Conservation (phyloP, 2,888 invertebrate species). For the Myopa testacea region DNA sequence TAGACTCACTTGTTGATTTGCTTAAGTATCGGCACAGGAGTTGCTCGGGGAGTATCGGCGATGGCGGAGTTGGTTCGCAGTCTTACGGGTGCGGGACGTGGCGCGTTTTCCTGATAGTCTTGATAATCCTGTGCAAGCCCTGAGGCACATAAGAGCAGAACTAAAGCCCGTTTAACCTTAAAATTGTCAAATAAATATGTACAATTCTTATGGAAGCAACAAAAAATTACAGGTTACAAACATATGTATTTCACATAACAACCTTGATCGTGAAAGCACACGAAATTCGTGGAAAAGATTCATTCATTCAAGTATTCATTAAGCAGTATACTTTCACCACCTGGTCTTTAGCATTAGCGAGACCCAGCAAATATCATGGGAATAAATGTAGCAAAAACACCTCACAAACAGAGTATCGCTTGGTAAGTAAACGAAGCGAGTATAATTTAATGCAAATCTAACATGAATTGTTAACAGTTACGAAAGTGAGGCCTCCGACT, state of each 20-base stretch:
- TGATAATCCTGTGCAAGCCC: conserved; percentile 66
- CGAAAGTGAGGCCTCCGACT: not conserved
- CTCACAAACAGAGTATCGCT: not conserved
- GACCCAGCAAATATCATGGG: not conserved
- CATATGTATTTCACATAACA: conserved; percentile 17
- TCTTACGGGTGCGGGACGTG: conserved; percentile 62
- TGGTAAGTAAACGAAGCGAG: not conserved
- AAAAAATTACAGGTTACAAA: too few species aligned
- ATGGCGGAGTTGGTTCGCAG: conserved; percentile 57
- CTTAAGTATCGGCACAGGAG: conserved; percentile 84
- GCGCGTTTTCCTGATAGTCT: conserved; percentile 64
- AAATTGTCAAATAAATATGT: conserved; percentile 41
- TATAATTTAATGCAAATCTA: conserved; percentile 1
- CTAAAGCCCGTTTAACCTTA: conserved; percentile 57
- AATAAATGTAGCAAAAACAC: not conserved
- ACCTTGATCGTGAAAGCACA: not conserved
- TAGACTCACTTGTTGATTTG: conserved; percentile 82
- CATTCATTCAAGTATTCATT: too few species aligned
- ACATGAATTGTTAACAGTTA: not conserved
- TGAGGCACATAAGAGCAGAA: conserved; percentile 55
- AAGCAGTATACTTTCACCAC: not conserved
- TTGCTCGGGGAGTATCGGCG: conserved; percentile 62
- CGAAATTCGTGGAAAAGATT: not conserved
- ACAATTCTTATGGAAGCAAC: conserved; percentile 21
- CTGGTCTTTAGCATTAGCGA: not conserved